Evolutionary conservation across 2,797 vertebrate genomes (phyloP).

Genomic region (Sebastes variabilis): DNA sequence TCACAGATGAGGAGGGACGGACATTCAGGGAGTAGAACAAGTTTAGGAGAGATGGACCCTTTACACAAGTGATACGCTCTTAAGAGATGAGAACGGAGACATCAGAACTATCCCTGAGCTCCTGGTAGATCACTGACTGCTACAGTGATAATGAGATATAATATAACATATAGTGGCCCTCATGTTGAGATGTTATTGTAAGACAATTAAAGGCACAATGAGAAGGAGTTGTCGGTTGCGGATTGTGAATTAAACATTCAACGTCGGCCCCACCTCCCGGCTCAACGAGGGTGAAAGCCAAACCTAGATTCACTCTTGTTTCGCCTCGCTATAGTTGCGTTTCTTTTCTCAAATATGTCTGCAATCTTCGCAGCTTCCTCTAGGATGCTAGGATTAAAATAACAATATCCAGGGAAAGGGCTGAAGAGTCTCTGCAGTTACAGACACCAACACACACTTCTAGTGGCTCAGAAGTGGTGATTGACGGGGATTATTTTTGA

Average conservation of each 20-base stretch:
- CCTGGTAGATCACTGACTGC: neutral
- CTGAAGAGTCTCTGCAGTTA: too few relatives aligned
- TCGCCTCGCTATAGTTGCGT: neutral
- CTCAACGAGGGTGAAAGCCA: too few relatives aligned
- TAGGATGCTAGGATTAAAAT: neutral
- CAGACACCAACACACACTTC: too few relatives aligned
- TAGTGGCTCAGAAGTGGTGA: neutral
- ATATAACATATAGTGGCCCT: neutral
- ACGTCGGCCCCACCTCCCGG: rapidly evolving
- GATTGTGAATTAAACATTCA: neutral
- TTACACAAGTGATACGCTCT: neutral
- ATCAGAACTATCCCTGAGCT: neutral
- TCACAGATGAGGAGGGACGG: constrained; percentile 11
- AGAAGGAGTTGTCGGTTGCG: neutral
- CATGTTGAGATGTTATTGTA: neutral
- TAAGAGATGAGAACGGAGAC: neutral
- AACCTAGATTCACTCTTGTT: neutral
- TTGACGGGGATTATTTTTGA: neutral
- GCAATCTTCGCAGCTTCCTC: neutral
- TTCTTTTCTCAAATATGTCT: neutral
- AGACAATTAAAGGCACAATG: neutral
- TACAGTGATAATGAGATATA: neutral
- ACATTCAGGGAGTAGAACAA: neutral
- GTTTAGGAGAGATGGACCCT: neutral
- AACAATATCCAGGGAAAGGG: neutral